phyloP scores from a whole-genome alignment of 1,140 invertebrate genomes.

The Cheumatopsyche charites region DNA sequence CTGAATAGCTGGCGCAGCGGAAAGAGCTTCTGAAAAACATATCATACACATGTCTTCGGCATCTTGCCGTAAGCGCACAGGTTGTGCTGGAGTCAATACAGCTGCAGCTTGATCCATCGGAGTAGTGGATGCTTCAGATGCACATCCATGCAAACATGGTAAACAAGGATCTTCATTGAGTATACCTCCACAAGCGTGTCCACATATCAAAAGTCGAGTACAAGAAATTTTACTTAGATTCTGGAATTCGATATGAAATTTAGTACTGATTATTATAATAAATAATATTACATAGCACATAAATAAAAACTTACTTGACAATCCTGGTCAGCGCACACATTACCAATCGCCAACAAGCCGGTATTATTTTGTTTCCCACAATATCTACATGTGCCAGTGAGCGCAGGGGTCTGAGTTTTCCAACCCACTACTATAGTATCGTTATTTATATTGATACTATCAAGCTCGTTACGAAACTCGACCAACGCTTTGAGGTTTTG shows the following conservation, averaged over 20 bases:
- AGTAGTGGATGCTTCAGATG: slow-evolving; percentile 60
- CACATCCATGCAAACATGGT: slow-evolving; percentile 88
- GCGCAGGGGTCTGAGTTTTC: slow-evolving; percentile 47
- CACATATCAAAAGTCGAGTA: slow-evolving; percentile 80
- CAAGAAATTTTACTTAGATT: slow-evolving; percentile 87
- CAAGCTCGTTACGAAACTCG: slow-evolving; percentile 84
- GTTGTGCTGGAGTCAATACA: slow-evolving; percentile 47
- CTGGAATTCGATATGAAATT: slow-evolving; percentile 55
- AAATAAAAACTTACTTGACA: slow-evolving; percentile 71
- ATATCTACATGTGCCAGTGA: slow-evolving; percentile 87
- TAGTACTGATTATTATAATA: no score
- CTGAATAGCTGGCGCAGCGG: slow-evolving; percentile 93
- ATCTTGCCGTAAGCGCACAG: slow-evolving; percentile 79
- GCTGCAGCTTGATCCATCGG: slow-evolving; percentile 44
- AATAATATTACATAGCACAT: no score
- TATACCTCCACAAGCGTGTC: slow-evolving; percentile 93
- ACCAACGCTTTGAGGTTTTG: slow-evolving; percentile 91
- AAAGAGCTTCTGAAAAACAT: slow-evolving; percentile 95
- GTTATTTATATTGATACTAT: slow-evolving; percentile 53
- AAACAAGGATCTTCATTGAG: slow-evolving; percentile 81
- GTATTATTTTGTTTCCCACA: slow-evolving; percentile 85
- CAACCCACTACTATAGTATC: neutral
- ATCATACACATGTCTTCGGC: slow-evolving; percentile 99
- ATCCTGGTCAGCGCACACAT: slow-evolving; percentile 91
- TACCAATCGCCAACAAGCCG: slow-evolving; percentile 87